Base-by-base conservation (phyloP, 2,797 vertebrate genomes). In the Decapterus maruadsi region DNA sequence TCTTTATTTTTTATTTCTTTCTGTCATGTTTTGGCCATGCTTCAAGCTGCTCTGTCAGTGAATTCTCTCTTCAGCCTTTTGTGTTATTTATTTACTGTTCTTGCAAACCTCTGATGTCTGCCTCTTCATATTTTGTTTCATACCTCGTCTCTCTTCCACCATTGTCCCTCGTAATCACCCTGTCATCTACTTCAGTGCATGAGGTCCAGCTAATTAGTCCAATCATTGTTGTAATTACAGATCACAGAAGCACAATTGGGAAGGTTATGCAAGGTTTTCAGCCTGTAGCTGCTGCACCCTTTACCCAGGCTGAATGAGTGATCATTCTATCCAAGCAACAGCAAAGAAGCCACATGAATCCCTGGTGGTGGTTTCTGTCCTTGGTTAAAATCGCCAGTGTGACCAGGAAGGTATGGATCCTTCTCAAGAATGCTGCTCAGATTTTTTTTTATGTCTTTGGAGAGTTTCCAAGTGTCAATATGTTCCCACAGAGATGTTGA, bases 141-240 rank as follows among this genome's bases (percentile, higher is more conserved):
- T 4, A 50, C 74, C 65, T 67, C 68, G 29, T 75, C 71, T 82
- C 68, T 57, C 48, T n/a, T 66, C 81, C 29, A 50, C 77, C 65
- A 8, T 12, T 20, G 75, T 77, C 80, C 2, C 66, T 71, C 75
- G 53, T 75, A 87, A 91, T 90, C 78, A 85, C 75, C 69, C 70
- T 45, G 22, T 79, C 75, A 80, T 91, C 10, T 90, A 83, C 85
- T 59, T 68, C 56, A 3, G 77, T 83, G 43, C 90, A 80, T 79
- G 75, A 48, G 84, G 88, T 80, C 71, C n/a, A 11, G 62, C 72
- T 93, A 87, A 94, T 94, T 92, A 86, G 81, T 48, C 56, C 70
- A 75, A 87, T 93, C 81, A 85, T 90, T 81, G 81, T 84, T 77
- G 66, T 91, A 92, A 93, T 93, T 87, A 85, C 84, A 73, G 79